Evolutionary conservation across 2,888 invertebrate genomes (phyloP), one percentile per base, ranked within the genome.

Genomic region (Tenthredo notha): DNA sequence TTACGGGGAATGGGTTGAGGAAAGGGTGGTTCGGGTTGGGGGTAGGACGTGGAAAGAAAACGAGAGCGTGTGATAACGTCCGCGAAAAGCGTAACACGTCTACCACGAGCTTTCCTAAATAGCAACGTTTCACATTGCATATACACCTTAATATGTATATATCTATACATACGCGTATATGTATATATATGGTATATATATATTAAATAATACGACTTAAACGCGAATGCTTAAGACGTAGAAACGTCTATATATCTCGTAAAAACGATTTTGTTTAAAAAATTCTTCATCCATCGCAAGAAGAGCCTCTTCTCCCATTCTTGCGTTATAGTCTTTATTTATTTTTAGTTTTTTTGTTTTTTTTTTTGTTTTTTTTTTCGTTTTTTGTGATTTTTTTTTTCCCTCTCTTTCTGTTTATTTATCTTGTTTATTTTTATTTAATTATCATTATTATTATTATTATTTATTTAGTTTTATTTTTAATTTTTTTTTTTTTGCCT

Each of bases 201-300:
- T 61, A 80, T 61, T 33, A 61, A 18, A 77, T 77, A 47, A 77
- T 77, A 50, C 29, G 29, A 58, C 58, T 58, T 78, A 78, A 37
- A 10, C 40, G 58, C 40, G 58, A 25, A 78, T 78, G 78, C 43
- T 88, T 87, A 86, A 88, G 88, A 89, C 88, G 88, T 87, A 84
- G 82, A 77, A 5, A 87, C 87, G 87, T 87, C 87, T 88, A 86
- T 87, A 87, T 88, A 87, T 86, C 47, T 86, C 87, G 88, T 88
- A 88, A 88, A 89, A 89, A 88, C 88, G 88, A 87, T 86, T 87
- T 54, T 86, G 85, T 87, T 88, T 87, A 88, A 87, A 88, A 88
- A 88, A 87, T 83, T 77, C 50, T 72, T 85, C 80, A 54, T 84
- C 61, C 80, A 25, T 40, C 80, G 80, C 84, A 78, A 67, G 84